Percentiles rank a stretch among this genome's conserved stretches.
These are phyloP conservation scores for Steromphala cineraria DNA, from an alignment of 2,888 invertebrate species.

Conservation along the genomic window DNA sequence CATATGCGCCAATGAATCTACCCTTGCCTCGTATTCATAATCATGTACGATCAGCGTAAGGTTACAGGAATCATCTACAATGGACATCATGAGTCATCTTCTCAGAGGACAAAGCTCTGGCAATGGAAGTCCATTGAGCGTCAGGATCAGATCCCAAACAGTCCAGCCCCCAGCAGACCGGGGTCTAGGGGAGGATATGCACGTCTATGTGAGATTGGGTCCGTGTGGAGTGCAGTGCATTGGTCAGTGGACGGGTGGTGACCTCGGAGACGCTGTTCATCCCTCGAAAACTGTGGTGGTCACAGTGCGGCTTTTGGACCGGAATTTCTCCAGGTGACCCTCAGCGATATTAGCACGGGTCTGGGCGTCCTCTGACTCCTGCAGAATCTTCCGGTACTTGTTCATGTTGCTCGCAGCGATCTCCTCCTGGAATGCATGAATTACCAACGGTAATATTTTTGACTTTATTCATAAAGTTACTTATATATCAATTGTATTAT, in stretches of 20 bases:
- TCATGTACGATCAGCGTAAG: no score
- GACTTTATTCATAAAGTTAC: no score
- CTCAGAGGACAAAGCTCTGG: no score
- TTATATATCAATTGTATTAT: no score
- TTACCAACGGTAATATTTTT: no score
- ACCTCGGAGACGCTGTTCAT: background rate
- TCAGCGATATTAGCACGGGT: conserved; percentile 54
- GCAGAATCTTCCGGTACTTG: conserved; percentile 15
- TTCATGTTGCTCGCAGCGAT: conserved; percentile 15
- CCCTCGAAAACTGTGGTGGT: background rate
- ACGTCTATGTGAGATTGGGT: background rate
- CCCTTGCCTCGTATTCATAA: no score
- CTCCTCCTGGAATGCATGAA: conserved; percentile 17
- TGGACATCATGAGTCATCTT: no score
- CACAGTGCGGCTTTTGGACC: conserved; percentile 72
- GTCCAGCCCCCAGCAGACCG: background rate
- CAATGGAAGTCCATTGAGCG: background rate
- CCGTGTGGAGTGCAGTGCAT: background rate
- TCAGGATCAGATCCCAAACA: background rate
- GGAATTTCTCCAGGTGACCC: conserved; percentile 75
- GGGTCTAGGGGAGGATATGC: background rate
- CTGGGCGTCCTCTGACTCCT: conserved; percentile 14
- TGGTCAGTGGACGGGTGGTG: background rate
- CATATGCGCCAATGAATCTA: no score
- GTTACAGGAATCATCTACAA: no score